Evolutionary conservation across 1,140 invertebrate genomes (phyloP).

Genomic region (Plectrocnemia conspersa): DNA sequence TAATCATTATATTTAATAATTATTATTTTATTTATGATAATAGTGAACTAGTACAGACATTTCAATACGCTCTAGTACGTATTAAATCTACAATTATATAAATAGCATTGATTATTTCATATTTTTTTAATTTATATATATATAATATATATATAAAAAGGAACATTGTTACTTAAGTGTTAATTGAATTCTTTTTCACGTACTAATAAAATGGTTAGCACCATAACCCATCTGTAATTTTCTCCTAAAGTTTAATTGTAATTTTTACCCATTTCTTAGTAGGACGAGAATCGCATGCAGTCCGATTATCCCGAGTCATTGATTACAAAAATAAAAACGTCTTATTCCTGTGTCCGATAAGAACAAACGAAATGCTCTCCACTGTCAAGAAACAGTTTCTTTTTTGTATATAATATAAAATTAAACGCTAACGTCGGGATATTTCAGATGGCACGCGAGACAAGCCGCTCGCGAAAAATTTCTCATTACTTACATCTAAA

Average conservation of each 20-base stretch:
- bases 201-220: slow-evolving; percentile 37
- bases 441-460: slow-evolving; percentile 6
- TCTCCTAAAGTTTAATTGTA: slow-evolving; percentile 36
- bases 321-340: too few species aligned
- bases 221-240: slow-evolving; percentile 35
- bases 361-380: too few species aligned
- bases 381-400: too few species aligned
- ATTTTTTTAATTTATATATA: slow-evolving; percentile 24
- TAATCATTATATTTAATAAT: slow-evolving; percentile 10
- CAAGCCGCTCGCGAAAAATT: slow-evolving; percentile 32
- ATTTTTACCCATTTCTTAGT: slow-evolving; percentile 37
- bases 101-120: slow-evolving; percentile 34
- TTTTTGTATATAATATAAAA: too few species aligned
- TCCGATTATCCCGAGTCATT: not conserved
- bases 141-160: slow-evolving; percentile 34
- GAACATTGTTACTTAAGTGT: slow-evolving; percentile 34
- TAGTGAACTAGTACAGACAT: slow-evolving; percentile 34
- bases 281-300: slow-evolving; percentile 19
- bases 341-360: too few species aligned
- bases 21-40: slow-evolving; percentile 27
- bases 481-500: slow-evolving; percentile 27
- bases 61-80: slow-evolving; percentile 35
- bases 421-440: too few species aligned
- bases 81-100: slow-evolving; percentile 31
- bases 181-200: slow-evolving; percentile 35